These are phyloP conservation scores for Empis livida DNA, from an alignment of 2,888 invertebrate genomes.

Conservation along the genomic window DNA sequence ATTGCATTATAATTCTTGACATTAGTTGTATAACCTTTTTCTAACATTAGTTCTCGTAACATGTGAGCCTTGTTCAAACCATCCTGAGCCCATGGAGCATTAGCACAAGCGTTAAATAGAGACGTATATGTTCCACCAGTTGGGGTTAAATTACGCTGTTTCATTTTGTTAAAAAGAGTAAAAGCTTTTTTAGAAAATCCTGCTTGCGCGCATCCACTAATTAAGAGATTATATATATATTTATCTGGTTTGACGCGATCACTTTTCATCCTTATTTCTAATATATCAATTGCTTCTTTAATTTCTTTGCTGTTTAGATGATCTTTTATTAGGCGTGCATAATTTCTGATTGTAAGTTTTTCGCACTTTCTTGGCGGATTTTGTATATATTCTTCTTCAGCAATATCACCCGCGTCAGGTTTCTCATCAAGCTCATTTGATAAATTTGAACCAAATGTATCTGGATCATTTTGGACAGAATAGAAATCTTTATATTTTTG, in stretches of 20 bases:
- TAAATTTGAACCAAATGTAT: conserved; percentile 9
- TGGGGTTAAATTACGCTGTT: conserved; percentile 52
- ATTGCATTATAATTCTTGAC: conserved; percentile 71
- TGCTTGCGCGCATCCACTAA: conserved; percentile 67
- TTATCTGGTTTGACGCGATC: conserved; percentile 66
- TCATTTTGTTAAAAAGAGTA: conserved; percentile 71
- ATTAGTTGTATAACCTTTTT: conserved; percentile 57
- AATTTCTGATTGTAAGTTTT: conserved; percentile 48
- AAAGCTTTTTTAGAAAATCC: conserved; percentile 83
- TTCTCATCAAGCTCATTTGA: conserved; percentile 21
- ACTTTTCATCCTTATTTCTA: conserved; percentile 64
- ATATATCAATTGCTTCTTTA: conserved; percentile 62
- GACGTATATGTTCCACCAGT: conserved; percentile 68
- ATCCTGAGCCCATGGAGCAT: conserved; percentile 54
- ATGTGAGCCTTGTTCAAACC: conserved; percentile 55
- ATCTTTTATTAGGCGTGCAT: conserved; percentile 57
- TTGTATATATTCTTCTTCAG: conserved; percentile 45
- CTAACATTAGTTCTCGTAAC: conserved; percentile 53
- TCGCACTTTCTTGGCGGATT: conserved; percentile 39
- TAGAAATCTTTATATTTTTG: too few species aligned
- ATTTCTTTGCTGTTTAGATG: conserved; percentile 50
- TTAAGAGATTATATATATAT: conserved; percentile 71
- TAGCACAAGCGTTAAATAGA: conserved; percentile 79
- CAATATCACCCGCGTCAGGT: conserved; percentile 43
- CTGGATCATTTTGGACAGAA: conserved; percentile 5